Conservation (phyloP, 2,888 invertebrate genomes). For the Andrena minutula region DNA sequence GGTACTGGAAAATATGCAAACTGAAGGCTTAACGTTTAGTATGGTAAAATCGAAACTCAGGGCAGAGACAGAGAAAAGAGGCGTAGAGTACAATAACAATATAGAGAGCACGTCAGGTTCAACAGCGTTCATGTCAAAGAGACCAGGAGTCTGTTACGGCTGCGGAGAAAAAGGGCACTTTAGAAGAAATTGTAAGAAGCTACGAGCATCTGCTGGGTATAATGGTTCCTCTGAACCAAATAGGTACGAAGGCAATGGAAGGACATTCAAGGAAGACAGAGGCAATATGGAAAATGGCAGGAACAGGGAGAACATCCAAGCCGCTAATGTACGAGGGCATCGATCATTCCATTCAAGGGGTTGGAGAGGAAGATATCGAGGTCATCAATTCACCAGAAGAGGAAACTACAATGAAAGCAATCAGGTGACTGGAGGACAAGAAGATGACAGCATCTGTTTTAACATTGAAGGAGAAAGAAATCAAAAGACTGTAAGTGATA, state of each 20-base stretch:
- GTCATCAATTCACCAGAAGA: background rate
- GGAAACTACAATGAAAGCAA: background rate
- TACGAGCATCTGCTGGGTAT: too few species aligned
- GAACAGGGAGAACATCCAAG: too few species aligned
- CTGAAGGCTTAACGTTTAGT: background rate
- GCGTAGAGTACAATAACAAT: background rate
- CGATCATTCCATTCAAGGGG: background rate
- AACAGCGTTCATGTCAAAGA: background rate
- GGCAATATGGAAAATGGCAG: too few species aligned
- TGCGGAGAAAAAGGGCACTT: too few species aligned
- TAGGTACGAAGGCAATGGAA: too few species aligned
- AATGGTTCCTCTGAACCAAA: too few species aligned
- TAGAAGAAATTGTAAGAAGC: too few species aligned
- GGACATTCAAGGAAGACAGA: too few species aligned
- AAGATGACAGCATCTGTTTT: background rate
- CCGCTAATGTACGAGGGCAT: background rate
- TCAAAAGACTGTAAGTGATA: background rate
- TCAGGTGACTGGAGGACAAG: background rate
- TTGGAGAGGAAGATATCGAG: too few species aligned
- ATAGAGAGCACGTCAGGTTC: background rate
- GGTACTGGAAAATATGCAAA: slow-evolving; percentile 1
- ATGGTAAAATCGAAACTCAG: background rate
- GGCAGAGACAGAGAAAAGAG: slow-evolving; percentile 18
- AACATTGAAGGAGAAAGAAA: background rate
- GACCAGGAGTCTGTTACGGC: too few species aligned